phyloP scores from a whole-genome alignment of 2,888 invertebrate species.

The Taphrorychus bicolor region DNA sequence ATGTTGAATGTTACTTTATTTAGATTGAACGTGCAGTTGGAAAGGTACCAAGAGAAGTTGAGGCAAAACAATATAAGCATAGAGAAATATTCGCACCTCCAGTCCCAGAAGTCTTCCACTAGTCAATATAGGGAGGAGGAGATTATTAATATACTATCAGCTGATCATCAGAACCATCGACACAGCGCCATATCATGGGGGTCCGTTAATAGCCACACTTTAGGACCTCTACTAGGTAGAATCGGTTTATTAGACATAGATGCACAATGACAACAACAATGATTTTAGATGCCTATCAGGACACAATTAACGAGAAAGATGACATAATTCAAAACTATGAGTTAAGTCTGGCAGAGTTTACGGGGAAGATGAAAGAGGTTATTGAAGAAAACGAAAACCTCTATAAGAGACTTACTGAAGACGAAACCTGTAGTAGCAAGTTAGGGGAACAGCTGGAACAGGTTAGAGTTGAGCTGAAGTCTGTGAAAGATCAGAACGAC shows the following conservation, averaged over 20 bases:
- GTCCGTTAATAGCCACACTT: constrained; percentile 67
- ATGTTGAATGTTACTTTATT: no score
- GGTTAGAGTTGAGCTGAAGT: constrained; percentile 58
- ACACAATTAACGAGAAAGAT: constrained; percentile 78
- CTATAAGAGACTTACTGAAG: constrained; percentile 63
- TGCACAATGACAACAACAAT: no score
- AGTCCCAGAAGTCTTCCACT: constrained; percentile 30
- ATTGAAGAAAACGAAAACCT: constrained; percentile 74
- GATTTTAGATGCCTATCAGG: constrained; percentile 73
- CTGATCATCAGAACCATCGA: constrained; percentile 56
- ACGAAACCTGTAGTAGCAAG: constrained; percentile 58
- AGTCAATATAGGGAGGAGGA: constrained; percentile 28
- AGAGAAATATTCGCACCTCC: constrained; percentile 40
- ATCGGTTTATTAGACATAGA: no score
- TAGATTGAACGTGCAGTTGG: constrained; percentile 78
- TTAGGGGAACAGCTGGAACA: constrained; percentile 59
- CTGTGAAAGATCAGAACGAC: constrained; percentile 57
- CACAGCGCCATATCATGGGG: constrained; percentile 64
- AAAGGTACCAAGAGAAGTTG: constrained; percentile 76
- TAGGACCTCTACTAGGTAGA: constrained; percentile 71
- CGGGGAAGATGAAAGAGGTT: constrained; percentile 74
- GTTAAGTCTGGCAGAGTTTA: constrained; percentile 73
- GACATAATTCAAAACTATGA: constrained; percentile 74
- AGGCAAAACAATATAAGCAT: constrained; percentile 55
- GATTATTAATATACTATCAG: constrained; percentile 45